Evolutionary conservation across 2,888 invertebrate genomes (phyloP), one percentile per base, ranked within the genome.

Genomic region (Neuroscelio doddi): DNA sequence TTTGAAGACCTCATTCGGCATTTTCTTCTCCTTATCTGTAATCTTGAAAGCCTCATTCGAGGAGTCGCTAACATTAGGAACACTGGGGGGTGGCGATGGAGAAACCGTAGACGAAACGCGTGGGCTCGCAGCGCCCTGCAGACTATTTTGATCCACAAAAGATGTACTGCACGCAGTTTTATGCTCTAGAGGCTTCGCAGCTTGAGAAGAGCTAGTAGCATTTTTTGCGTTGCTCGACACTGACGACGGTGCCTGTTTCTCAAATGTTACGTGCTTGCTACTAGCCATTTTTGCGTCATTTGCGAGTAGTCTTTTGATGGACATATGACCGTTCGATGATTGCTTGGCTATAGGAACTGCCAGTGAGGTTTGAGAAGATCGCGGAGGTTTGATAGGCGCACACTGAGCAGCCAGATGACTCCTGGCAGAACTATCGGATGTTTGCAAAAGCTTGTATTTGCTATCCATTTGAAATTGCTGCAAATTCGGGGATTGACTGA

Each of bases 361-460:
- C 17, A 81, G 63, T 0, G 80, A 63, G 1, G 77, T 73, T 1
- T 73, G 64, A 0, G 79, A 75, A 0, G 78, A 74, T 42, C 80
- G 74, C 0, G 78, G 68, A 0, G 80, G 80, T 32, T 80, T 80
- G 0, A 75, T 53, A 0, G 80, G 81, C 0, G 80, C 76, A n/a
- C 81, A 81, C 9, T 81, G 81, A 0, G 80, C 77, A 7, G 78
- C 76, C 7, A 80, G 46, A 16, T 81, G 80, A 44, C 73, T 80
- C 44, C 77, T 80, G 0, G 63, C 57, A 0, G 71, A 57, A 41
- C 38, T 34, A 17, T 39, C 44, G 9, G 30, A 16, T 1, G 8
- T 8, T 8, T 49, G 45, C 32, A 38, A n/a, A 1, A 15, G 14
- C 15, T 32, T 24, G 10, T 32, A 34, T 15, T 34, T 46, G 7